Base-by-base conservation (phyloP, 2,797 vertebrate genomes). In the Lateolabrax maculatus region DNA sequence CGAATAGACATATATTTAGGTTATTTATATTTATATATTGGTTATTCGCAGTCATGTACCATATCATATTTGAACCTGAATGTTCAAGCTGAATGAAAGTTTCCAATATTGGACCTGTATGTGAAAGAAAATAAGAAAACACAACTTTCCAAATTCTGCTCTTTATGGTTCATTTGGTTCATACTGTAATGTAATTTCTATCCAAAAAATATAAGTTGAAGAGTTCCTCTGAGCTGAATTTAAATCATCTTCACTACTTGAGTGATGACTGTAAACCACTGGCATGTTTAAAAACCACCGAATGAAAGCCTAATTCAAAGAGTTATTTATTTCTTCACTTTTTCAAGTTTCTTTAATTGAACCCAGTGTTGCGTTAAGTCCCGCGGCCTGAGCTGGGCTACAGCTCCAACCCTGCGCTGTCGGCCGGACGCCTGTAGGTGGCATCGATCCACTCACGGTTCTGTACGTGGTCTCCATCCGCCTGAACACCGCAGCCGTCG, bases 371-470 rank as follows among this genome's bases (percentile, higher is more conserved):
- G 21, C 12, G 25, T 71, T 13, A n/a, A 9, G 12, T 29, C n/a
- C 10, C 6, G 0, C 16, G 23, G 66, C 52, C 49, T 70, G 29
- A 21, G 19, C 52, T 51, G 6, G 34, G 60, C 25, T 34, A 29
- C 52, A 49, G 57, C 49, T 9, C 57, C 31, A 29, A 0, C 21
- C n/a, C 3, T 85, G 87, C 77, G 64, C 44, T 88, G 67, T 46
- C 72, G 60, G 27, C 29, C 15, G n/a, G 55, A 51, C 71, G 80
- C 90, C 91, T 85, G 85, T 84, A 93, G 93, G 81, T 93, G 93
- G 90, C 93, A 78, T 84, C 77, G 48, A 80, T 80, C 77, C 69
- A 2, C 88, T 19, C 64, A 61, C 12, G 53, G 55, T 15, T 83
- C 79, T 81, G 81, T 86, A 84, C 16, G 81, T 88, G 81, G 77